Conservation (phyloP, 2,113 vertebrate species). For the Henicopernis longicauda region DNA sequence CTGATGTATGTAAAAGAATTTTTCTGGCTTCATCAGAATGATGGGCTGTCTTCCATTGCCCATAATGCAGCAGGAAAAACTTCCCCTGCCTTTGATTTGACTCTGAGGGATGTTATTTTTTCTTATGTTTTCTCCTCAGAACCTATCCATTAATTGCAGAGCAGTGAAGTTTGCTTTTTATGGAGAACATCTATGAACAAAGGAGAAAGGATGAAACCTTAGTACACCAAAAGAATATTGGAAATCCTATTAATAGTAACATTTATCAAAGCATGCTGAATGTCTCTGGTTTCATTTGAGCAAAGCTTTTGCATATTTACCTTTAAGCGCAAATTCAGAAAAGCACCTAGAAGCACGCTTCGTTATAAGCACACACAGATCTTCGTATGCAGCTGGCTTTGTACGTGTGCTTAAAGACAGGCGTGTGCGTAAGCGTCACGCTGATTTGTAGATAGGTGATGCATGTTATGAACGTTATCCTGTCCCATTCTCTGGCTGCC, state of each 20-base stretch:
- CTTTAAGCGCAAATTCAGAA: no score
- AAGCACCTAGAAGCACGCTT: not conserved
- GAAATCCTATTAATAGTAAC: not conserved
- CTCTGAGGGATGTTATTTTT: not conserved
- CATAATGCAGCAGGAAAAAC: not conserved
- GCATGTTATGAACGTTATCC: not conserved
- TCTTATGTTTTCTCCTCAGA: not conserved
- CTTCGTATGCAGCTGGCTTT: fast-evolving
- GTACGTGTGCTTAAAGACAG: not conserved
- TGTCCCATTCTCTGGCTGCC: not conserved
- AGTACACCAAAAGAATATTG: not conserved
- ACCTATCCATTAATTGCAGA: not conserved
- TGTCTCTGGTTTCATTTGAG: not conserved
- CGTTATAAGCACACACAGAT: fast-evolving
- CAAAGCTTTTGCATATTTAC: not conserved
- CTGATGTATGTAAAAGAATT: not conserved
- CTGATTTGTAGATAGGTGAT: fast-evolving
- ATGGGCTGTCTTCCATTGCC: not conserved
- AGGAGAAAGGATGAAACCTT: not conserved
- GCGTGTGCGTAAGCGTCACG: fast-evolving
- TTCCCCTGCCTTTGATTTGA: not conserved
- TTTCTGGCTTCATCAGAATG: not conserved
- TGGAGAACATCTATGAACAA: not conserved
- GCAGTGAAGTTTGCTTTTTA: not conserved
- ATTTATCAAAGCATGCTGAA: not conserved